phyloP scores from a whole-genome alignment of 2,888 invertebrate species.

The Dorcus hopei region DNA sequence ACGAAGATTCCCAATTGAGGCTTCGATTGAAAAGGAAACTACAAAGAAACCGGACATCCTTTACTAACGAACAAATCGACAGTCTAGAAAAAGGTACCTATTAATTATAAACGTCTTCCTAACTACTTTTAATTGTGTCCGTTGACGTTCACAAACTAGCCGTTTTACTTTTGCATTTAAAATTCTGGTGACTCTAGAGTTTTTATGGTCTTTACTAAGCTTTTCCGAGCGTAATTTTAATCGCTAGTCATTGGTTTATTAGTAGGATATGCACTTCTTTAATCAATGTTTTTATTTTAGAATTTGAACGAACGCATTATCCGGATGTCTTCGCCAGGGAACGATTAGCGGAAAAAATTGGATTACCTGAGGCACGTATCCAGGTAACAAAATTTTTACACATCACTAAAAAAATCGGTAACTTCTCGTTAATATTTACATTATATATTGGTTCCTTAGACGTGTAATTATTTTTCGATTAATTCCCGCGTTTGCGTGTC shows the following conservation, averaged over 20 bases:
- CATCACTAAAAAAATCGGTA: conserved; percentile 8
- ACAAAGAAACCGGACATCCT: conserved; percentile 95
- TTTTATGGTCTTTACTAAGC: not conserved
- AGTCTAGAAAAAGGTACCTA: conserved; percentile 92
- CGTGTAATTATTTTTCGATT: too few relatives aligned
- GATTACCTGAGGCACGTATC: conserved; percentile 98
- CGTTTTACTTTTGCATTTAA: not conserved
- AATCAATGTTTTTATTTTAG: conserved; percentile 54
- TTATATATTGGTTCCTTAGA: too few relatives aligned
- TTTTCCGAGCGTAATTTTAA: not conserved
- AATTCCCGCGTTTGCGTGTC: too few relatives aligned
- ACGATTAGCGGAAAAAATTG: conserved; percentile 93
- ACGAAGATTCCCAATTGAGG: conserved; percentile 89
- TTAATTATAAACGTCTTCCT: conserved; percentile 5
- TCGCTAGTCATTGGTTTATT: too few relatives aligned
- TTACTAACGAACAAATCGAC: conserved; percentile 98
- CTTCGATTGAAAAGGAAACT: conserved; percentile 92
- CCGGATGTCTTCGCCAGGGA: conserved; percentile 96
- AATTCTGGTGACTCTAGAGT: not conserved
- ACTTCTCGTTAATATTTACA: too few relatives aligned
- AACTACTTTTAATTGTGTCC: not conserved
- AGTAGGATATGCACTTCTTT: too few relatives aligned
- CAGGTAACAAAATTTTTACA: conserved; percentile 74
- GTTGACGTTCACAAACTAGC: not conserved
- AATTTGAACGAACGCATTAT: conserved; percentile 96